These are phyloP conservation scores for Littorina saxatilis DNA, from an alignment of 1,140 invertebrate species.

Conservation along the genomic window DNA sequence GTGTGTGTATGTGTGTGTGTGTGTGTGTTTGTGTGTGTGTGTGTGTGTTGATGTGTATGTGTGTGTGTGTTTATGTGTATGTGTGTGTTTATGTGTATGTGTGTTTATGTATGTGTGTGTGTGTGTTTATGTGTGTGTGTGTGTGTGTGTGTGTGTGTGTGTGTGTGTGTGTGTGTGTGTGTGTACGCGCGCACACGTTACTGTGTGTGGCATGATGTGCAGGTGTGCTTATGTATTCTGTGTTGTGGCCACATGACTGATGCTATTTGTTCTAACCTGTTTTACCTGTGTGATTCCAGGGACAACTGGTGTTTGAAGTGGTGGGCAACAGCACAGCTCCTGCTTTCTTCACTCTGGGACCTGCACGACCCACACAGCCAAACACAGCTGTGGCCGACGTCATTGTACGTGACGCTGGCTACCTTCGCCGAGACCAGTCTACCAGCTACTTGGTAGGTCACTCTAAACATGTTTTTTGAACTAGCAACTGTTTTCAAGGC, in stretches of 20 bases:
- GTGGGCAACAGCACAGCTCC: conserved; percentile 61
- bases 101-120: too few species aligned
- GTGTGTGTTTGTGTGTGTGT: too few species aligned
- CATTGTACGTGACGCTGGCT: neutral
- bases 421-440: conserved; percentile 3
- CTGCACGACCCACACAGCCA: neutral
- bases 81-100: too few species aligned
- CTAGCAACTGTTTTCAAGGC: too few species aligned
- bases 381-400: neutral
- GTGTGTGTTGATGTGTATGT: too few species aligned
- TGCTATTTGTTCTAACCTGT: too few species aligned
- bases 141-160: too few species aligned
- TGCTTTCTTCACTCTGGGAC: conserved; percentile 56
- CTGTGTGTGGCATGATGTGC: neutral
- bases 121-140: too few species aligned
- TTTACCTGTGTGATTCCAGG: conserved; percentile 50
- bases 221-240: neutral
- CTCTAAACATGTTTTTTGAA: too few species aligned
- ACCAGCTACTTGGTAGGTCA: neutral
- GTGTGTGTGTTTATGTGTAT: too few species aligned
- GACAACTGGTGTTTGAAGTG: conserved; percentile 60
- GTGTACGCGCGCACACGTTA: neutral
- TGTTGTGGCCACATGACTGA: neutral
- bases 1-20: too few species aligned
- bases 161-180: neutral